Base-by-base conservation (phyloP, 1,140 invertebrate genomes). In the Pentalonia nigronervosa region DNA sequence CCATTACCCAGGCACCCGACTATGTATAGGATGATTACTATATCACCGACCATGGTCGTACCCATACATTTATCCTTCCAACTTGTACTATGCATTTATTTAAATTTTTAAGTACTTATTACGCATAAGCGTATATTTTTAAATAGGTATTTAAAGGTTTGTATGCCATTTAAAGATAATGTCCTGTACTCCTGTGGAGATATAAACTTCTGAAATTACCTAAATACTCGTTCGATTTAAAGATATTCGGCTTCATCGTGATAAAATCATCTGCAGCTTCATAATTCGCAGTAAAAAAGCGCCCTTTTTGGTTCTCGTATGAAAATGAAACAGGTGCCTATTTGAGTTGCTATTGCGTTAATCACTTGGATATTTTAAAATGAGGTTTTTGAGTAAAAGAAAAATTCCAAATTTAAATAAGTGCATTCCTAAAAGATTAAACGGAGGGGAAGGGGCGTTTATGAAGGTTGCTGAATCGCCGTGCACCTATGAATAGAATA, bases 151-250 rank as follows among this genome's bases (percentile, higher is more conserved):
- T 67, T 14, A 0, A n/a, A 67, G 60, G 4, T n/a, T 14, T 67
- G 0, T n/a, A n/a, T n/a, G 9, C 30, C 30, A 11, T 14, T n/a
- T 0, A 6, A 14, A 9, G 60, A 30, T n/a, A n/a, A 11, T n/a
- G 3, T 25, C 7, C 21, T 8, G 23, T 9, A 60, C 8, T 60
- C 1, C 0, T 60, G 8, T 30, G 23, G 56, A 0, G 23, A 60
- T 60, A 60, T 6, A 30, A 25, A 25, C 25, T 60, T 8, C 23
- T 60, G 8, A 9, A 8, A 60, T 30, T 30, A 60, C 25, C 7
- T 23, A 8, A 25, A 60, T 25, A 56, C 8, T 25, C 7, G 48
- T 48, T 48, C 11, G 48, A 48, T 50, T 50, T 17, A 50, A 14
- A 50, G 48, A 50, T 50, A 1, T 50, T 50, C 14, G 30, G 9